Percentiles rank a stretch among this genome's conserved stretches.
Evolutionary conservation across 2,797 vertebrate species (phyloP).

Genomic region (Hozukius guyotensis): DNA sequence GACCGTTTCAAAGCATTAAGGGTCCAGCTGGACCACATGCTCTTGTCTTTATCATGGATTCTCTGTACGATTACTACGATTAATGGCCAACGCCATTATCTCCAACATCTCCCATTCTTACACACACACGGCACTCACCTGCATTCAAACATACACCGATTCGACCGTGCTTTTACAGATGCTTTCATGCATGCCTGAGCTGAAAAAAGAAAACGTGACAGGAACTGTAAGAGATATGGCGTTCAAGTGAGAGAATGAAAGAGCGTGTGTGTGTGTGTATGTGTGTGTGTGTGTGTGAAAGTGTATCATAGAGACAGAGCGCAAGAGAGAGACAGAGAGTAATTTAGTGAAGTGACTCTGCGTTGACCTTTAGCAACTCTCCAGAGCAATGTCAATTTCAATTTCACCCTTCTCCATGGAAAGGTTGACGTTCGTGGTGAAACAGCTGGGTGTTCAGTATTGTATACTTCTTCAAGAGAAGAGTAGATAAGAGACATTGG

Average conservation of each 20-base stretch:
- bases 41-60: background rate
- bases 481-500: background rate
- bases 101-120: background rate
- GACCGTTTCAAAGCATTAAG: background rate
- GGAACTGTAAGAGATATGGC: background rate
- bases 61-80: background rate
- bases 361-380: slow-evolving; percentile 67
- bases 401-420: slow-evolving; percentile 48
- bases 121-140: background rate
- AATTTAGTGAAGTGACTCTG: slow-evolving; percentile 63
- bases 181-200: background rate
- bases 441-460: slow-evolving; percentile 28
- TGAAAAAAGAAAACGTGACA: slow-evolving; percentile 6
- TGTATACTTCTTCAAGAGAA: slow-evolving; percentile 1
- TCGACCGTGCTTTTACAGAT: background rate
- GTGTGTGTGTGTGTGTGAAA: background rate
- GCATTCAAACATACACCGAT: background rate
- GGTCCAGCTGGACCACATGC: background rate
- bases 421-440: slow-evolving; percentile 39
- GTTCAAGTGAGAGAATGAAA: background rate
- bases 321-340: slow-evolving; percentile 33
- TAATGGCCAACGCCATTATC: background rate
- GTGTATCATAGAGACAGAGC: background rate
- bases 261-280: background rate
- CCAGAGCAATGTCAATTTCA: slow-evolving; percentile 64